Conservation (phyloP, 2,888 invertebrate genomes). For the Itoplectis maculator region DNA sequence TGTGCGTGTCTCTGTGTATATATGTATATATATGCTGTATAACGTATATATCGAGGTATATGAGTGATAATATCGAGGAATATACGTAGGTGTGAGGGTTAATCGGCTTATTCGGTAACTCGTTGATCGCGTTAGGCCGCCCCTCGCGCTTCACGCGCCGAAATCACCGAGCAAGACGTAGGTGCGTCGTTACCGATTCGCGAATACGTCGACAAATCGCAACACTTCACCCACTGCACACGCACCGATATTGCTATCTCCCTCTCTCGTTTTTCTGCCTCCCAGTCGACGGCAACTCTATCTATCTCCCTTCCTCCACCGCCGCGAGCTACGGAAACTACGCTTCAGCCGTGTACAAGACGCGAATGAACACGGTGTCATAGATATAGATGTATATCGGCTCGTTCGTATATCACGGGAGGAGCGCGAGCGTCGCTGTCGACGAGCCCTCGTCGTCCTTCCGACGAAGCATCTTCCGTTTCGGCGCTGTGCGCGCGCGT, state of each 20-base stretch:
- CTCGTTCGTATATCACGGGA: constrained; percentile 42
- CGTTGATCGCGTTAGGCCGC: constrained; percentile 65
- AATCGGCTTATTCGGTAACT: constrained; percentile 65
- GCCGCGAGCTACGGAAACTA: too few species aligned
- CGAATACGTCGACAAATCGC: too few species aligned
- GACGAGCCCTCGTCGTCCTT: constrained; percentile 35
- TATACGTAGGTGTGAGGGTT: constrained; percentile 49
- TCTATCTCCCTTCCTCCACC: neutral
- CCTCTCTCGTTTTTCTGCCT: neutral
- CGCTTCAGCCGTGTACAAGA: too few species aligned
- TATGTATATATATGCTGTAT: constrained; percentile 29
- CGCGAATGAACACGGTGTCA: neutral
- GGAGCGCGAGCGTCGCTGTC: constrained; percentile 43
- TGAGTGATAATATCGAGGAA: constrained; percentile 34
- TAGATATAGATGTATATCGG: neutral
- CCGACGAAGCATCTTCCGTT: constrained; percentile 53
- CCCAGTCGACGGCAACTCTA: too few species aligned
- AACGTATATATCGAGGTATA: constrained; percentile 33
- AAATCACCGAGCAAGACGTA: constrained; percentile 50
- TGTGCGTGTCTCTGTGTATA: constrained; percentile 11
- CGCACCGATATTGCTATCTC: neutral
- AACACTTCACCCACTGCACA: constrained; percentile 13
- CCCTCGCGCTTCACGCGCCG: constrained; percentile 44
- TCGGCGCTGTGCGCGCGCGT: too few species aligned
- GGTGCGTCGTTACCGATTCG: constrained; percentile 44